phyloP scores from a whole-genome alignment of 1,140 invertebrate genomes.

The Stenopsyche tienmushanensis region DNA sequence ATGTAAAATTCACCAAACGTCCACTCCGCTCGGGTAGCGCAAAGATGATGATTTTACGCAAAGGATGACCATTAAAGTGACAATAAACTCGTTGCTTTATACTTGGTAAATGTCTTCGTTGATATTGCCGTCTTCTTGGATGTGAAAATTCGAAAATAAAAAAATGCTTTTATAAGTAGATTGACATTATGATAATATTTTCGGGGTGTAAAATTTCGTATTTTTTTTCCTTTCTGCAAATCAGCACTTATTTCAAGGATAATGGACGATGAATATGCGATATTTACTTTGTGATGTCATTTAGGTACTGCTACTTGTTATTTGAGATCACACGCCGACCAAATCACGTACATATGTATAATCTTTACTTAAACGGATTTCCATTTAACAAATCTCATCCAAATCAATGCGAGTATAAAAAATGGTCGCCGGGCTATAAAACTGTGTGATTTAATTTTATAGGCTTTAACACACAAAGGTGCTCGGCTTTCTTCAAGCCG shows the following conservation, averaged over 20 bases:
- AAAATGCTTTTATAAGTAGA: too few relatives aligned
- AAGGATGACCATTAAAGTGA: neutral
- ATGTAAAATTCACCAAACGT: neutral
- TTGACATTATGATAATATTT: too few relatives aligned
- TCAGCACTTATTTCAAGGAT: too few relatives aligned
- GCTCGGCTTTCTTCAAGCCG: slow-evolving; percentile 20
- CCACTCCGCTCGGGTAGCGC: neutral
- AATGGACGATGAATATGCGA: too few relatives aligned
- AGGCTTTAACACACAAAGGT: slow-evolving; percentile 24
- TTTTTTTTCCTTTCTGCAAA: too few relatives aligned
- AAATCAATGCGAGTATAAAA: slow-evolving; percentile 1
- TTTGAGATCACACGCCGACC: too few relatives aligned
- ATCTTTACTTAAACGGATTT: neutral
- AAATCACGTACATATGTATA: too few relatives aligned
- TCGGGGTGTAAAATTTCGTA: too few relatives aligned
- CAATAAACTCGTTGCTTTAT: slow-evolving; percentile 3
- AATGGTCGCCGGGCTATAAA: slow-evolving; percentile 28
- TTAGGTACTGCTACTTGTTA: too few relatives aligned
- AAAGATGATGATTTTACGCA: neutral
- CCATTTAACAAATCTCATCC: slow-evolving; percentile 19
- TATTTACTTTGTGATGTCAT: too few relatives aligned
- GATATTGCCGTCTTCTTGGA: neutral
- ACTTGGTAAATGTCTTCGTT: neutral
- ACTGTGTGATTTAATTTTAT: slow-evolving; percentile 39
- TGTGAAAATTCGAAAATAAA: neutral